Percentiles rank a stretch among this genome's conserved stretches.
These are phyloP conservation scores for Sylvicapra grimmia DNA, from an alignment of 2,113 vertebrate genomes.

Conservation along the genomic window DNA sequence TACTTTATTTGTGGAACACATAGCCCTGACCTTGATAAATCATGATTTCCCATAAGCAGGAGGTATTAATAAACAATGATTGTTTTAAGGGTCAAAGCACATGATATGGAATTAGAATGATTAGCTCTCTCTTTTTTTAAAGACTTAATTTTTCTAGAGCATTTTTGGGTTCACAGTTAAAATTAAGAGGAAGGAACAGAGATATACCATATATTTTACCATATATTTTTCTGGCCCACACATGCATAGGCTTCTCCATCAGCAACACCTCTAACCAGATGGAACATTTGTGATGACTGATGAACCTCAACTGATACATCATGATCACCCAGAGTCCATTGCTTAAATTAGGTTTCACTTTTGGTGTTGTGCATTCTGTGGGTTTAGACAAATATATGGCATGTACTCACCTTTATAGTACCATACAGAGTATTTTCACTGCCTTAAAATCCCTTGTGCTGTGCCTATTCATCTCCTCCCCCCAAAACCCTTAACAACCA, in stretches of 20 bases:
- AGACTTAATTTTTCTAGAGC: background rate
- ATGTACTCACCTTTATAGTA: background rate
- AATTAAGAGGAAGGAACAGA: background rate
- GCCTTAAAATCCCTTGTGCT: background rate
- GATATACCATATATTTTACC: too few relatives aligned
- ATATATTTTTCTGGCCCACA: background rate
- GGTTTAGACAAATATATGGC: background rate
- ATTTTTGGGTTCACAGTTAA: background rate
- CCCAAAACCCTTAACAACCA: background rate
- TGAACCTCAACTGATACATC: background rate
- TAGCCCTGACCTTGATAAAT: background rate
- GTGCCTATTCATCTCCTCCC: background rate
- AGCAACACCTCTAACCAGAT: background rate
- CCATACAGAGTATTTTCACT: background rate
- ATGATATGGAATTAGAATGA: background rate
- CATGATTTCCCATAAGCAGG: background rate
- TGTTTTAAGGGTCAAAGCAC: background rate
- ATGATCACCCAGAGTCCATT: background rate
- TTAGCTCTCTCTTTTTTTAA: background rate
- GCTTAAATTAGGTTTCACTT: background rate
- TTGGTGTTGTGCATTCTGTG: background rate
- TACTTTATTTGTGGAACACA: background rate
- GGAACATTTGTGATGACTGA: background rate
- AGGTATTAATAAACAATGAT: background rate
- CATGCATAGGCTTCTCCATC: background rate